phyloP scores from a whole-genome alignment of 2,797 vertebrate species.

The Echiichthys vipera region DNA sequence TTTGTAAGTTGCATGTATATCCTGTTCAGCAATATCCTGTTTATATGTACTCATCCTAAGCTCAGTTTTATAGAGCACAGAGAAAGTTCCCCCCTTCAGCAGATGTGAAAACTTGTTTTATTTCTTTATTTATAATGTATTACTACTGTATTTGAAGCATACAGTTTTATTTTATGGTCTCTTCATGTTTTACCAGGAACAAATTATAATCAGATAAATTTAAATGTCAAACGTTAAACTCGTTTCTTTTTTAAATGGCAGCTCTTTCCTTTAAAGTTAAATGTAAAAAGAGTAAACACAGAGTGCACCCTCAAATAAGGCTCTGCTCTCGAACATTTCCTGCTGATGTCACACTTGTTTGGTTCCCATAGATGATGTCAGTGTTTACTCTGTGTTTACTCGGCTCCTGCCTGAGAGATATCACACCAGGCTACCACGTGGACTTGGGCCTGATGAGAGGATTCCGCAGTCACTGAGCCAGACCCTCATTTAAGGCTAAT shows the following conservation, averaged over 20 bases:
- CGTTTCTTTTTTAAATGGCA: background rate
- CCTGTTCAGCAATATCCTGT: too few species aligned
- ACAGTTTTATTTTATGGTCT: too few species aligned
- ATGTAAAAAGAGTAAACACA: background rate
- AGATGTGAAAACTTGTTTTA: background rate
- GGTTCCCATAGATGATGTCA: conserved; percentile 75
- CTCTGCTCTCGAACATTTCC: conserved; percentile 37
- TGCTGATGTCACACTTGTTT: conserved; percentile 66
- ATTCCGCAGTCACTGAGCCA: conserved; percentile 41
- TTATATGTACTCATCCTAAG: background rate
- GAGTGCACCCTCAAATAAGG: background rate
- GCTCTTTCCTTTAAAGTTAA: background rate
- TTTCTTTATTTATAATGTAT: too few species aligned
- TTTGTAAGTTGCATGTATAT: background rate
- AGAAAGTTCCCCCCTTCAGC: background rate
- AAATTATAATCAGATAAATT: background rate
- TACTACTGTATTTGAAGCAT: too few species aligned
- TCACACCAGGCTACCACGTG: conserved; percentile 70
- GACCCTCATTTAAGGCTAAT: conserved; percentile 66
- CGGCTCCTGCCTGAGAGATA: conserved; percentile 75
- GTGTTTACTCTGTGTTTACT: conserved; percentile 79
- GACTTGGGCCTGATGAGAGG: conserved; percentile 60
- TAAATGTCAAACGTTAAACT: background rate
- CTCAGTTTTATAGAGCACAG: background rate
- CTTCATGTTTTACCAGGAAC: background rate